Evolutionary conservation across 53 echinoderm and acorn worm species (phyloP).

Genomic region (Hippasteria phrygiana): DNA sequence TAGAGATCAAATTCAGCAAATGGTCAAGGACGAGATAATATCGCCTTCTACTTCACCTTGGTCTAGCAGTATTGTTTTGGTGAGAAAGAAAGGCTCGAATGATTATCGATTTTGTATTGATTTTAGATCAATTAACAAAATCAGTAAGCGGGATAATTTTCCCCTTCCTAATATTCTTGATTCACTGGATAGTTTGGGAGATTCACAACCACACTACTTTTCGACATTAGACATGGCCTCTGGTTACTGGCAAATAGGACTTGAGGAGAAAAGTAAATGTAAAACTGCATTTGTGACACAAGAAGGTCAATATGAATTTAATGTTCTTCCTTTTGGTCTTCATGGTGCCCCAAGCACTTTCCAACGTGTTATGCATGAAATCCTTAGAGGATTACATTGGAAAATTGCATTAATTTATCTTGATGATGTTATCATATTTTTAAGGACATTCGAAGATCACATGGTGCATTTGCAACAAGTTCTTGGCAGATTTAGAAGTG

Average conservation of each 20-base stretch:
- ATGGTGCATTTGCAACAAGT: constrained; percentile 35
- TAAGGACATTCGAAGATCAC: constrained; percentile 24
- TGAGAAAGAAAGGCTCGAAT: no score
- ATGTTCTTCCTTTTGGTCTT: constrained; percentile 49
- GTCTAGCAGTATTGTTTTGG: no score
- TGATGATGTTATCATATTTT: constrained; percentile 40
- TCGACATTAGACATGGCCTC: no score
- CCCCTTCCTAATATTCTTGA: no score
- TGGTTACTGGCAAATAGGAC: constrained; percentile 49
- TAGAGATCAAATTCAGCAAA: no score
- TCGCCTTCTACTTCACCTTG: no score
- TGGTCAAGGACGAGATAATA: no score
- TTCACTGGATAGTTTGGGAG: background rate
- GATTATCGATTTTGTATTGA: no score
- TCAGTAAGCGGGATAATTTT: no score
- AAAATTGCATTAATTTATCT: constrained; percentile 45
- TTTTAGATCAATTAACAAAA: no score
- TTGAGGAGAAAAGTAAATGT: background rate
- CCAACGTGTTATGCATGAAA: constrained; percentile 40
- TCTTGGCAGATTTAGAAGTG: constrained; percentile 15
- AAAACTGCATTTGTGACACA: constrained; percentile 57
- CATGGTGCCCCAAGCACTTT: constrained; percentile 40
- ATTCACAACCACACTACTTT: background rate
- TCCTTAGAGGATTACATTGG: constrained; percentile 36
- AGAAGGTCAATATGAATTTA: constrained; percentile 55